Percentiles rank a stretch among this genome's conserved stretches.
Evolutionary conservation across 2,797 vertebrate genomes (phyloP).

Genomic region (Enteromius viviparus): DNA sequence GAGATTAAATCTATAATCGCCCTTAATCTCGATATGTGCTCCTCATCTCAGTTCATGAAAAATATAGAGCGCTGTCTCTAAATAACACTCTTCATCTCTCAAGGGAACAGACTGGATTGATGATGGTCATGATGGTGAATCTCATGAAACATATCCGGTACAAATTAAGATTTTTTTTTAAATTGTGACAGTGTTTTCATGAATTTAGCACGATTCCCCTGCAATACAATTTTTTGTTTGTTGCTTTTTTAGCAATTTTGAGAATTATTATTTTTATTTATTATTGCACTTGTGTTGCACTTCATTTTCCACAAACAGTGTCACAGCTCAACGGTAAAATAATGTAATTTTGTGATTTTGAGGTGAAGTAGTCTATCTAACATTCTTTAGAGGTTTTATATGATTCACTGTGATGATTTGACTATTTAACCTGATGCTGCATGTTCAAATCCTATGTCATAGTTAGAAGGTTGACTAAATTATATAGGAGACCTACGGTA

Average conservation of each 20-base stretch:
- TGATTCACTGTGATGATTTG: background rate
- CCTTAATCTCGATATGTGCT: constrained; percentile 76
- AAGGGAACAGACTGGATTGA: background rate
- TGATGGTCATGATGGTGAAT: background rate
- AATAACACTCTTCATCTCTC: constrained; percentile 40
- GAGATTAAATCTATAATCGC: constrained; percentile 74
- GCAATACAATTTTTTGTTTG: background rate
- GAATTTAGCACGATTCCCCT: background rate
- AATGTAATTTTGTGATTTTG: background rate
- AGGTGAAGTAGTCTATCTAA: background rate
- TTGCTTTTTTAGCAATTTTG: background rate
- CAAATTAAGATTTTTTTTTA: background rate
- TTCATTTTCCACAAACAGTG: background rate
- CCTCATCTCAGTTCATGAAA: constrained; percentile 65
- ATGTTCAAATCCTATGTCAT: no score
- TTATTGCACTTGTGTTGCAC: no score
- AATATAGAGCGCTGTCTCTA: constrained; percentile 52
- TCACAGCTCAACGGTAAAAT: background rate
- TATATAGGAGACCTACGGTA: background rate
- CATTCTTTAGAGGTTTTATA: background rate
- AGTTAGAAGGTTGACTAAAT: background rate
- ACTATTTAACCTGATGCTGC: background rate
- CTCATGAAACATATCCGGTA: background rate
- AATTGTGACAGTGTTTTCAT: background rate
- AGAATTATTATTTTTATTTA: background rate